Percentiles rank a stretch among this genome's conserved stretches.
These are phyloP conservation scores for Pristionchus mayeri DNA, from an alignment of 2,888 invertebrate species.

Conservation along the genomic window DNA sequence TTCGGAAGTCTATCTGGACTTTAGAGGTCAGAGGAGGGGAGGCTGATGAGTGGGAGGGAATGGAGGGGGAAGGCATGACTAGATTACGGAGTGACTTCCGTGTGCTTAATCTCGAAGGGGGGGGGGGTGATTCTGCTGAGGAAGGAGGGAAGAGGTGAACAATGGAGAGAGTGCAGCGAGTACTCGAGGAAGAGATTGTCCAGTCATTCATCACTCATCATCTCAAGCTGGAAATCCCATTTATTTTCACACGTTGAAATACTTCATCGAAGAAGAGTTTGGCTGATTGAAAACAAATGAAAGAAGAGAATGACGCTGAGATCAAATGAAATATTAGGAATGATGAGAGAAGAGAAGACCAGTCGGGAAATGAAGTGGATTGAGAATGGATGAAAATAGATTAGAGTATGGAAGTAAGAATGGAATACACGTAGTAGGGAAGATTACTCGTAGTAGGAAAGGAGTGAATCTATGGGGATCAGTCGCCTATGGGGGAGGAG, in stretches of 20 bases:
- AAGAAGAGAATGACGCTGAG: slow-evolving; percentile 2
- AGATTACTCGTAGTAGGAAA: background rate
- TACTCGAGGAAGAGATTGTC: too few relatives aligned
- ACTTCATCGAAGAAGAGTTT: background rate
- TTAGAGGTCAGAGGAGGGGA: background rate
- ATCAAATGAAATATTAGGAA: slow-evolving; percentile 1
- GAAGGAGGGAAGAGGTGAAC: background rate
- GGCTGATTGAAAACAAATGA: background rate
- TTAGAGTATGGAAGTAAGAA: background rate
- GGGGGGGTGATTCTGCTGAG: too few relatives aligned
- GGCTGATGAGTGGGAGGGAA: background rate
- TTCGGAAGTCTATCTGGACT: background rate
- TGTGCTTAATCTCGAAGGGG: background rate
- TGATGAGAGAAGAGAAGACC: background rate
- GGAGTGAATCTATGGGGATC: background rate
- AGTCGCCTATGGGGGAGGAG: background rate
- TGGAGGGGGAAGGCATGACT: background rate
- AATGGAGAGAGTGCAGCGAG: too few relatives aligned
- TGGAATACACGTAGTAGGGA: background rate
- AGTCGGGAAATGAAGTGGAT: background rate
- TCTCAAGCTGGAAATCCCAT: too few relatives aligned
- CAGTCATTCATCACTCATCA: too few relatives aligned
- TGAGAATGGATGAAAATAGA: background rate
- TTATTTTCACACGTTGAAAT: too few relatives aligned
- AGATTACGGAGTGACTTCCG: slow-evolving; percentile 1